phyloP scores from a whole-genome alignment of 1,140 invertebrate species.

The Neodiprion pinetum region DNA sequence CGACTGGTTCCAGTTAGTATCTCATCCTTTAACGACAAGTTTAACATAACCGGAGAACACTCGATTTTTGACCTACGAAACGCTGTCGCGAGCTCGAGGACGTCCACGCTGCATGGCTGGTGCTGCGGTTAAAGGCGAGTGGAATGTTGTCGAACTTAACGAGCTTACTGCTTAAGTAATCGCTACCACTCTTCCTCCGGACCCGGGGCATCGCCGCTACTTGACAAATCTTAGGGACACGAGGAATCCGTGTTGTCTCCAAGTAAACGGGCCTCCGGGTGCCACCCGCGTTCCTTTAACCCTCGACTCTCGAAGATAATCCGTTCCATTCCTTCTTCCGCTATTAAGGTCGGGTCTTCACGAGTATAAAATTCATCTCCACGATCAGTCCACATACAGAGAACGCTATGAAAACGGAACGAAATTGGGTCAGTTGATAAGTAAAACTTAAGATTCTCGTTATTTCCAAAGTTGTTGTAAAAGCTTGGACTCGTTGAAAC shows the following conservation, averaged over 20 bases:
- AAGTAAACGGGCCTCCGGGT: background rate
- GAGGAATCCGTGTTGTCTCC: background rate
- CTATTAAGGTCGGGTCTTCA: too few relatives aligned
- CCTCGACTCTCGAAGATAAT: background rate
- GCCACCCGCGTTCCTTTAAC: background rate
- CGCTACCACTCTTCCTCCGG: background rate
- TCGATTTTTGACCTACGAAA: slow-evolving; percentile 1
- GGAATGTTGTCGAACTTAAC: slow-evolving; percentile 7
- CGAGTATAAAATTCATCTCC: too few relatives aligned
- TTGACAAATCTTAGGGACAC: background rate
- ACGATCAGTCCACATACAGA: too few relatives aligned
- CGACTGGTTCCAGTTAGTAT: slow-evolving; percentile 5
- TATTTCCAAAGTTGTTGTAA: too few relatives aligned
- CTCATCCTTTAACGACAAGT: slow-evolving; percentile 1
- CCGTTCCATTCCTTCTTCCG: too few relatives aligned
- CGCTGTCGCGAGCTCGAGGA: background rate
- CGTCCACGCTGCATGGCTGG: background rate
- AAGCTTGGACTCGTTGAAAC: too few relatives aligned
- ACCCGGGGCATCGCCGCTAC: background rate
- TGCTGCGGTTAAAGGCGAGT: background rate
- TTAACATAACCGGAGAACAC: slow-evolving; percentile 7
- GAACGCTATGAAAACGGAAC: too few relatives aligned
- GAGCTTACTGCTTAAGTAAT: slow-evolving; percentile 7
- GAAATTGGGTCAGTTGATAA: too few relatives aligned
- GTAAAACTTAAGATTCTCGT: too few relatives aligned